Evolutionary conservation across 2,797 vertebrate genomes (phyloP), one percentile per base, ranked within the genome.

Genomic region (Natrix natrix): DNA sequence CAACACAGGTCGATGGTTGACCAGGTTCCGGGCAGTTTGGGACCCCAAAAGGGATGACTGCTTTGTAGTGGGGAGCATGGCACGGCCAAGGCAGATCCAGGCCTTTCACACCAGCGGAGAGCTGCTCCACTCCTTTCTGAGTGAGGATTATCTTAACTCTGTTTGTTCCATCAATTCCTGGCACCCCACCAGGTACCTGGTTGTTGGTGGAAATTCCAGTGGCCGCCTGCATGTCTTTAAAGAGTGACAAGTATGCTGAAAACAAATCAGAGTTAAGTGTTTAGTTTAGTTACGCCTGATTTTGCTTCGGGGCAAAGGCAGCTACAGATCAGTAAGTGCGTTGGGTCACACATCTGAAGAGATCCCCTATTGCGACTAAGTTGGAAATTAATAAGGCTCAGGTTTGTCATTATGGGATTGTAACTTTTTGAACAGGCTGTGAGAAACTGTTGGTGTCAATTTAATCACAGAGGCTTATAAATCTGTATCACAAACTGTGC

Each of bases 11-110:
- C 98, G 98, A 89, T 99, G 98, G 98, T 93, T 99, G 89, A 97
- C 94, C 0, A 97, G 98, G 91, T 98, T 99, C 28, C 96, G 96
- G 43, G 98, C 98, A 0, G 74, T 98, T 1, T 99, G 99, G 99
- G 99, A 99, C 96, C 98, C 98, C 26, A 99, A 98, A 86, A 98
- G 94, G 95, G 98, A 99, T 28, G 97, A 98, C 24, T 99, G 98
- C 95, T 97, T 99, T 32, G 96, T 98, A 43, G 97, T 99, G 87
- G 98, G 98, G 90, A 98, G 98, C 88, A 93, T 98, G 98, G 93
- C 90, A 0, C 96, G 90, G 16, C 98, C 98, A 0, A 95, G 98
- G 1, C 96, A 88, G 37, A 97, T 99, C 0, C 88, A 98, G 37
- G 95, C 98, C 78, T 98, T 98, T 96, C 98, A 98, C 0, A 98